Evolutionary conservation across 2,888 invertebrate genomes (phyloP).

Genomic region (Erebia aethiops): DNA sequence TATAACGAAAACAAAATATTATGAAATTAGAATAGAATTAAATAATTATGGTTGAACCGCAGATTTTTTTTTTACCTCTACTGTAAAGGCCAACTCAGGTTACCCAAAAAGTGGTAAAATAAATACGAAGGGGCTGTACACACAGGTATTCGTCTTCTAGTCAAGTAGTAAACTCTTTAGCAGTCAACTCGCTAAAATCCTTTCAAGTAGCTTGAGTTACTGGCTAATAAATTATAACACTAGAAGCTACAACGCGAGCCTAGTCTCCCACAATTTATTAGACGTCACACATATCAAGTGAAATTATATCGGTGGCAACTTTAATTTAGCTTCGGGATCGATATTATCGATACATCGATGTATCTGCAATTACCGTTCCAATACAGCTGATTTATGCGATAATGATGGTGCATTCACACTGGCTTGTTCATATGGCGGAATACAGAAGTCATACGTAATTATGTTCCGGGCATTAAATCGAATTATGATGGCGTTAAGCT

Average conservation of each 20-base stretch:
- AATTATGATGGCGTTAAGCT: slow-evolving; percentile 28
- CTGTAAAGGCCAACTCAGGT: no score
- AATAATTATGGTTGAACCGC: no score
- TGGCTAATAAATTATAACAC: slow-evolving; percentile 1
- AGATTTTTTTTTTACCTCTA: no score
- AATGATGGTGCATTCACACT: slow-evolving; percentile 62
- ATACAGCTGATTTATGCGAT: slow-evolving; percentile 74
- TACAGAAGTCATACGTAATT: slow-evolving; percentile 54
- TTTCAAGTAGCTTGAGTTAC: neutral
- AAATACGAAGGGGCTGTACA: no score
- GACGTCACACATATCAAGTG: slow-evolving; percentile 64
- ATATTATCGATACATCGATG: slow-evolving; percentile 58
- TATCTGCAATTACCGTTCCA: slow-evolving; percentile 66
- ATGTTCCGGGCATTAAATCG: slow-evolving; percentile 37
- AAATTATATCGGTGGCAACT: slow-evolving; percentile 61
- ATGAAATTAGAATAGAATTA: no score
- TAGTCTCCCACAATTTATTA: slow-evolving; percentile 59
- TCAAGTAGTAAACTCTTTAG: neutral
- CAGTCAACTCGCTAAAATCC: neutral
- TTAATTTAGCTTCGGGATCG: slow-evolving; percentile 57
- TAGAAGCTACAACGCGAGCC: slow-evolving; percentile 25
- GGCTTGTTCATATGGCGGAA: slow-evolving; percentile 52
- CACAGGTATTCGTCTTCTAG: no score
- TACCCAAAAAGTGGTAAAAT: no score
- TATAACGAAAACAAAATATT: no score